Conservation (phyloP, 1,140 invertebrate species). For the Pseudobourletiella spinata region DNA sequence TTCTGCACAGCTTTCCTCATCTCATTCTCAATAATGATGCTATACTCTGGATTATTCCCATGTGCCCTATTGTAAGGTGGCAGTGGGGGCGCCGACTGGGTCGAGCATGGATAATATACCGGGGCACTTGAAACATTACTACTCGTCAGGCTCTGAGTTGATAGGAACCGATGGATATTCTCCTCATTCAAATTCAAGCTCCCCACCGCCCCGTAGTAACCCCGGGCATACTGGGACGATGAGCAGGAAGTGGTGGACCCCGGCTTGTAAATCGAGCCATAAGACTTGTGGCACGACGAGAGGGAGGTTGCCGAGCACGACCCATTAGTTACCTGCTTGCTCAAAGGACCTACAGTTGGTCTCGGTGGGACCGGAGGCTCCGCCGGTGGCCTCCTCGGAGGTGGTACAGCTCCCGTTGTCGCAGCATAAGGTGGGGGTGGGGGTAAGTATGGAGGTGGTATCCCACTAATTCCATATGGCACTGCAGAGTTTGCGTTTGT, state of each 20-base stretch:
- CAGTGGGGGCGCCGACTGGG: slow-evolving; percentile 34
- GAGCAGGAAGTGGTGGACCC: slow-evolving; percentile 28
- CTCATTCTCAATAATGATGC: slow-evolving; percentile 32
- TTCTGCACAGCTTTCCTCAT: slow-evolving; percentile 33
- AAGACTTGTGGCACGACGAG: slow-evolving; percentile 22
- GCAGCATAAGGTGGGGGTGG: slow-evolving; percentile 49
- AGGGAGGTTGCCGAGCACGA: slow-evolving; percentile 15
- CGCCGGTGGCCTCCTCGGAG: too few species aligned
- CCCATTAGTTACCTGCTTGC: neutral
- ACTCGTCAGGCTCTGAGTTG: slow-evolving; percentile 25
- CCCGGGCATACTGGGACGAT: slow-evolving; percentile 24
- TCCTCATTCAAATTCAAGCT: slow-evolving; percentile 23
- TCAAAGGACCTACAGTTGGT: neutral
- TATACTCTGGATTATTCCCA: neutral
- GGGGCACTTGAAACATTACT: slow-evolving; percentile 18
- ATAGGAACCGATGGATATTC: slow-evolving; percentile 31
- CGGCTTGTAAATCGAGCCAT: slow-evolving; percentile 27
- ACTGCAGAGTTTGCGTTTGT: slow-evolving; percentile 1
- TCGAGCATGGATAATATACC: slow-evolving; percentile 33
- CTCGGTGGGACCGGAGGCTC: neutral
- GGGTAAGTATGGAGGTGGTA: slow-evolving; percentile 48
- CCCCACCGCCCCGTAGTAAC: slow-evolving; percentile 23
- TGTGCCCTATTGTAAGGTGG: slow-evolving; percentile 27
- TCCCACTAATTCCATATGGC: slow-evolving; percentile 15
- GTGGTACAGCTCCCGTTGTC: slow-evolving; percentile 24